Conservation (phyloP, 2,113 vertebrate genomes). For the Caloenas nicobarica region DNA sequence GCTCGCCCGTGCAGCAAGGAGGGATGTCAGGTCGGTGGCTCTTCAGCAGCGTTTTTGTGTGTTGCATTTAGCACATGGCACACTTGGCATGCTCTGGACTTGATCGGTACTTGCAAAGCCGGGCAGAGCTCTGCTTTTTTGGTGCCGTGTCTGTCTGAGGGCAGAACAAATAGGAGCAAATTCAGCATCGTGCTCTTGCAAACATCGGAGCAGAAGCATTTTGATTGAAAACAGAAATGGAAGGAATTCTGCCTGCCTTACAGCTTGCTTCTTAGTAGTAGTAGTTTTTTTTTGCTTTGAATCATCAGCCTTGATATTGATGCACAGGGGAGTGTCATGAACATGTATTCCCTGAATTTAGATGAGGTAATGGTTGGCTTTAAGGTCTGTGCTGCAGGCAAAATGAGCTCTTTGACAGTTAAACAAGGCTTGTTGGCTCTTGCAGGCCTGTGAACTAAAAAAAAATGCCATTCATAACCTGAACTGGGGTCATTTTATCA, state of each 20-base stretch:
- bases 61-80: background rate
- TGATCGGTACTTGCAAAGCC: background rate
- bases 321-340: background rate
- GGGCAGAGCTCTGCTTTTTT: background rate
- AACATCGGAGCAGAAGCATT: background rate
- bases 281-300: background rate
- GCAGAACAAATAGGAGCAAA: background rate
- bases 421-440: conserved; percentile 13
- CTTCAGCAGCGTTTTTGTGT: background rate
- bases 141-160: background rate
- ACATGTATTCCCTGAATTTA: conserved; percentile 23
- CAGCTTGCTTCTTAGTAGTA: background rate
- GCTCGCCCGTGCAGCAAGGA: rapidly evolving
- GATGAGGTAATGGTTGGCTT: conserved; percentile 58
- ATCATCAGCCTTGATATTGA: background rate
- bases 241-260: background rate
- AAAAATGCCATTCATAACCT: conserved; percentile 2
- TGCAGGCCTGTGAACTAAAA: background rate
- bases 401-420: conserved; percentile 46
- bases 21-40: background rate
- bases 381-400: background rate
- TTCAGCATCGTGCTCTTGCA: background rate
- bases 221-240: background rate
- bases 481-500: background rate
- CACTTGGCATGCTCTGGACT: background rate